phyloP scores from a whole-genome alignment of 2,888 invertebrate species.

The Rotaria macrura region DNA sequence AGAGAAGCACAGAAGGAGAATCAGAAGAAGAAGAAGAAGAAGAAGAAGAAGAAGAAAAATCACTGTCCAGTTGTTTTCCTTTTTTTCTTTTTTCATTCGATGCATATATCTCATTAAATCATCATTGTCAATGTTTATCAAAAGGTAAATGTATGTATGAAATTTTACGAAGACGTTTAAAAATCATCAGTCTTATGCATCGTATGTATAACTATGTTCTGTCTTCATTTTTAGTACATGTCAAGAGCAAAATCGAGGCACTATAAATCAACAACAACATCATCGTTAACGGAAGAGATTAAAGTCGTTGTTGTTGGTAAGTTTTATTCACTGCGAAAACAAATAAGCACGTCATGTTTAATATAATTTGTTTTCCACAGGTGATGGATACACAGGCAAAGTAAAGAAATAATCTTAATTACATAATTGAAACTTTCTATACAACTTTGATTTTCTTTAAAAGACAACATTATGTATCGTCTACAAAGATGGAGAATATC shows the following conservation, averaged over 20 bases:
- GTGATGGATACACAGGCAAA: conserved; percentile 11
- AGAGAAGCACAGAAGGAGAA: background rate
- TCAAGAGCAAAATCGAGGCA: background rate
- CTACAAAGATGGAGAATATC: conserved; percentile 20
- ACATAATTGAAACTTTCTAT: background rate
- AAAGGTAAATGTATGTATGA: background rate
- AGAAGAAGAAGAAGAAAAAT: background rate
- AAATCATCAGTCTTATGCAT: background rate
- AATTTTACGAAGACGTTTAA: background rate
- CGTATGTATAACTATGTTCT: background rate
- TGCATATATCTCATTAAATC: background rate
- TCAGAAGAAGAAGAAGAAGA: no score
- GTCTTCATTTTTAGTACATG: background rate
- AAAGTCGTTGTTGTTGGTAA: conserved; percentile 13
- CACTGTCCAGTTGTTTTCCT: background rate
- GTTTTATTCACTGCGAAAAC: background rate
- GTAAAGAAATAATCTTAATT: background rate
- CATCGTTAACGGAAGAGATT: background rate
- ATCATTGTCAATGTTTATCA: background rate
- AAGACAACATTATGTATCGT: conserved; percentile 11
- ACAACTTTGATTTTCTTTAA: background rate
- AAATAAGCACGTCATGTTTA: no score
- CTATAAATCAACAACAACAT: background rate
- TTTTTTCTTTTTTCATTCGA: background rate
- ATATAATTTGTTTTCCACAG: background rate